Evolutionary conservation across 2,888 invertebrate species (phyloP).

Genomic region (Asteroscopus sphinx): DNA sequence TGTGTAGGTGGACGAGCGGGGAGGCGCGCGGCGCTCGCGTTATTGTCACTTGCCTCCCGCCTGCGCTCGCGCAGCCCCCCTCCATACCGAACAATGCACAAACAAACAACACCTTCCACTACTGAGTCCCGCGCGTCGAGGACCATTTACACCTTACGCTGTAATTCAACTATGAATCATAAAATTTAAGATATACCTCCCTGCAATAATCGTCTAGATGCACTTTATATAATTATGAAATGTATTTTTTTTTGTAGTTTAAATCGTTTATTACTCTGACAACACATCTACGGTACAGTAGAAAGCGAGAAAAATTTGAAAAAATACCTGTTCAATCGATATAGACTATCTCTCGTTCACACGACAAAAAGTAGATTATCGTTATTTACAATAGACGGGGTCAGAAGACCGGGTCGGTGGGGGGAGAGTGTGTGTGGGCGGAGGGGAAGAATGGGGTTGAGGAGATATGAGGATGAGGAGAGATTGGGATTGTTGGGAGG

Average conservation of each 20-base stretch:
- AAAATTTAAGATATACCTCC: constrained; percentile 88
- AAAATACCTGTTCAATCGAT: constrained; percentile 89
- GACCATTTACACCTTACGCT: constrained; percentile 83
- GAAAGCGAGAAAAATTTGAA: constrained; percentile 90
- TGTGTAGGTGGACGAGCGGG: constrained; percentile 88
- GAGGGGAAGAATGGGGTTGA: constrained; percentile 54
- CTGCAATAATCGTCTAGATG: constrained; percentile 88
- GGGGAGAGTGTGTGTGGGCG: constrained; percentile 45
- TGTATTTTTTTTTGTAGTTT: constrained; percentile 87
- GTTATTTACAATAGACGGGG: constrained; percentile 88
- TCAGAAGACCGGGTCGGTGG: constrained; percentile 64
- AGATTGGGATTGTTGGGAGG: constrained; percentile 51
- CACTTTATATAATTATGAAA: constrained; percentile 86
- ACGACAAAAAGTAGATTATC: constrained; percentile 88
- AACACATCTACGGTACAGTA: constrained; percentile 90
- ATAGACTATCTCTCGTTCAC: constrained; percentile 88
- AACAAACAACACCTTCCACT: constrained; percentile 71
- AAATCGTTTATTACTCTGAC: constrained; percentile 86
- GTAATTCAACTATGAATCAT: constrained; percentile 87
- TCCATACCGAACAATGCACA: constrained; percentile 55
- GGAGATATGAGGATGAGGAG: constrained; percentile 58
- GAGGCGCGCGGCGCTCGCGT: constrained; percentile 78
- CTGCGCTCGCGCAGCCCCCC: constrained; percentile 45
- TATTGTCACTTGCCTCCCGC: constrained; percentile 73
- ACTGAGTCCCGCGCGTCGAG: constrained; percentile 78